phyloP scores from a whole-genome alignment of 1,140 invertebrate genomes.

The Fopius arisanus region DNA sequence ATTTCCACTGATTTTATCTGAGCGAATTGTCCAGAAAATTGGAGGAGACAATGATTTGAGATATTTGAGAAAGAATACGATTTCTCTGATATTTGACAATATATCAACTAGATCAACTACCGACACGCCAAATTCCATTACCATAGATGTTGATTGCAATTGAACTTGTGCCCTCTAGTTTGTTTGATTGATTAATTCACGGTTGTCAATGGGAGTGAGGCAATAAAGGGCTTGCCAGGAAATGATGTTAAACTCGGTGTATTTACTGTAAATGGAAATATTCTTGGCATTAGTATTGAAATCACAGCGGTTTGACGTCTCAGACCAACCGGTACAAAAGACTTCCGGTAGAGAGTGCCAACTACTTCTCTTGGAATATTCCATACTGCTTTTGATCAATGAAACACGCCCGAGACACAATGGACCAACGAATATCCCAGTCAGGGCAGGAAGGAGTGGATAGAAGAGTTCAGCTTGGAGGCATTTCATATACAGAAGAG shows the following conservation, averaged over 20 bases:
- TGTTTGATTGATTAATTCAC: not conserved
- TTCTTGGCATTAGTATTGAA: slow-evolving; percentile 22
- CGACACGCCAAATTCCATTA: not conserved
- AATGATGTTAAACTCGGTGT: not conserved
- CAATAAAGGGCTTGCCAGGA: slow-evolving; percentile 6
- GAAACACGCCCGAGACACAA: slow-evolving; percentile 10
- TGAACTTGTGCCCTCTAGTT: not conserved
- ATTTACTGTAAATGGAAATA: slow-evolving; percentile 11
- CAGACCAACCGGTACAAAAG: not conserved
- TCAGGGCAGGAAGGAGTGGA: not conserved
- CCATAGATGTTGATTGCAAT: not conserved
- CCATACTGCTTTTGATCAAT: slow-evolving; percentile 31
- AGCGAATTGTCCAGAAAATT: not conserved
- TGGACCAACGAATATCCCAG: slow-evolving; percentile 16
- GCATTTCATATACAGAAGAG: not conserved
- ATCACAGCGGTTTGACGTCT: slow-evolving; percentile 12
- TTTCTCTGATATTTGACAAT: too few relatives aligned
- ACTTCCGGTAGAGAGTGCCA: not conserved
- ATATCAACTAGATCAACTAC: not conserved
- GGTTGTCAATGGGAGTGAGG: not conserved
- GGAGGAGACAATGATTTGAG: too few relatives aligned
- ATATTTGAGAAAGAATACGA: too few relatives aligned
- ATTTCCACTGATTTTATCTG: not conserved
- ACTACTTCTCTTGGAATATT: slow-evolving; percentile 23
- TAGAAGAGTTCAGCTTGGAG: not conserved